Base-by-base conservation (phyloP, 2,113 vertebrate species). In the Oreochromis aureus region DNA sequence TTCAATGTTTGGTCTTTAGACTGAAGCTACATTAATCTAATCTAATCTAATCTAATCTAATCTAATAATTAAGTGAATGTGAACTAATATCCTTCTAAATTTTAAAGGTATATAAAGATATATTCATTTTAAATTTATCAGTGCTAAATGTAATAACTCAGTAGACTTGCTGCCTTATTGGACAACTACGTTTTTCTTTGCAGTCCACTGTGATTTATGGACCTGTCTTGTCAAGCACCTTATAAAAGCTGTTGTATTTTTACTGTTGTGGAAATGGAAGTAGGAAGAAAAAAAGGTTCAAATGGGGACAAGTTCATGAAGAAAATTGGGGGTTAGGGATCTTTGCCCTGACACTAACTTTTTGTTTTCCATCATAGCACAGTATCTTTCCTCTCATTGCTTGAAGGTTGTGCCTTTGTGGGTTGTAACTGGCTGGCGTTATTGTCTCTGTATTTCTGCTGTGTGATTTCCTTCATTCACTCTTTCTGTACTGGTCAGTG, bases 361-460 rank as follows among this genome's bases (percentile, higher is more conserved):
- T 69, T 41, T 5, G 10, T 8, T 69, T 69, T 82, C 84, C 79
- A 82, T 90, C 19, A 56, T 82, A 48, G n/a, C 4, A 9, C 48
- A 71, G 24, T 80, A n/a, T 63, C 27, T 89, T 39, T 88, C 19
- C 82, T 88, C 24, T 89, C 89, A 92, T 91, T 87, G 89, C 80
- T 94, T 82, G 8, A 81, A 79, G 56, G 69, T 84, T 76, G 89
- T 80, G 51, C 79, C 79, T 90, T 81, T 87, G 87, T 89, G 91
- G 76, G 51, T 92, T 24, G 51, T 89, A 9, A 22, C 59, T 92
- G 87, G 86, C 90, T 92, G 86, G 51, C 22, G 0, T 81, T 71
- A 55, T 69, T 87, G 83, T 94, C 61, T 84, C 27, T 91, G 85
- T 91, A 51, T 86, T 80, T 87, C 76, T 93, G 46, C 53, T 76